Conservation (phyloP, 2,113 vertebrate genomes). For the Oreochromis tanganicae region DNA sequence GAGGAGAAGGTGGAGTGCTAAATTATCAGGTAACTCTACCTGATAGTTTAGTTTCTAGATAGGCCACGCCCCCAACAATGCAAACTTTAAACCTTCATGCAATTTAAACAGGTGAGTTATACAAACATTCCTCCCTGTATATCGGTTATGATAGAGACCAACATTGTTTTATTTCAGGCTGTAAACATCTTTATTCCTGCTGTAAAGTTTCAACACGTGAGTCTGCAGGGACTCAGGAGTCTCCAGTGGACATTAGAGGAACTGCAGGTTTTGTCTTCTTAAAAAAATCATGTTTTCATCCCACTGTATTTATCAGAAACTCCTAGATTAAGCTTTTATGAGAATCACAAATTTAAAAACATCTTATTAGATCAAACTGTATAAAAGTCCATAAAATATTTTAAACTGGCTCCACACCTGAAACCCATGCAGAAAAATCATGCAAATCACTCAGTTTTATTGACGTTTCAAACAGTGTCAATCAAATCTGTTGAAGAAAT, state of each 20-base stretch:
- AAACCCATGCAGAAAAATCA: neutral
- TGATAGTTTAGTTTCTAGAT: neutral
- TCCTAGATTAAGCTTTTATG: neutral
- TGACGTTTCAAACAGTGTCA: neutral
- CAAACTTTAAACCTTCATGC: neutral
- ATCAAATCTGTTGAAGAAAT: no score
- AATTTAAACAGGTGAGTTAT: neutral
- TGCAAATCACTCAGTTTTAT: neutral
- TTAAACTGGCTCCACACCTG: neutral
- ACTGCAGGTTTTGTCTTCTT: neutral
- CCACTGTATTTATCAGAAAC: neutral
- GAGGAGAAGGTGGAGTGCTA: neutral
- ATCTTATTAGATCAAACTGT: neutral
- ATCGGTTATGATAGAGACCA: fast-evolving
- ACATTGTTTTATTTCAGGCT: fast-evolving
- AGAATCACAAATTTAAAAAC: neutral
- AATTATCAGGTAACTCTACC: neutral
- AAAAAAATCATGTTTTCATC: neutral
- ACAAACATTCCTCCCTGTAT: neutral
- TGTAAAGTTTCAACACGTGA: neutral
- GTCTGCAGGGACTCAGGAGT: neutral
- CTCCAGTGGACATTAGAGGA: neutral
- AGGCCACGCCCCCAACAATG: neutral
- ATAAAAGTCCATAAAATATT: neutral
- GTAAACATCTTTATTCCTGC: neutral